Evolutionary conservation across 2,888 invertebrate genomes (phyloP).

Genomic region (Halocaridina rubra): DNA sequence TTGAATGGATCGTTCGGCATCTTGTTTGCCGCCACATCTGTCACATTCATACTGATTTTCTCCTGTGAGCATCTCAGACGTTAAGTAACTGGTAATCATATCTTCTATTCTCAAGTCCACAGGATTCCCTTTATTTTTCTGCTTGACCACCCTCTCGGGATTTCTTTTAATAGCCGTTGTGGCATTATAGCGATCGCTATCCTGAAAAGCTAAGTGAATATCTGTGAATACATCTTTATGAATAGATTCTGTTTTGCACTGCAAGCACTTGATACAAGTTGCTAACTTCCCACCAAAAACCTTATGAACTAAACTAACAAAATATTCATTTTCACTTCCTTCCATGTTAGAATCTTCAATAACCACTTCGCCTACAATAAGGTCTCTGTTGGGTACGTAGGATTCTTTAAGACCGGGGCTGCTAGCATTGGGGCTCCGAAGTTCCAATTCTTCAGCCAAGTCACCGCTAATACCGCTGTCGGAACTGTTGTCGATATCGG

Average conservation of each 20-base stretch:
- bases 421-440: slow-evolving; percentile 30
- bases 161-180: slow-evolving; percentile 31
- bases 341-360: slow-evolving; percentile 10
- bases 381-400: background rate
- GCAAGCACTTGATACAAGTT: slow-evolving; percentile 80
- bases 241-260: slow-evolving; percentile 79
- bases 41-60: slow-evolving; percentile 87
- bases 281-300: slow-evolving; percentile 82
- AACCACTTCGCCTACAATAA: slow-evolving; percentile 46
- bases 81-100: slow-evolving; percentile 80
- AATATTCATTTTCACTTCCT: slow-evolving; percentile 59
- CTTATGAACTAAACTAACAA: slow-evolving; percentile 74
- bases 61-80: slow-evolving; percentile 81
- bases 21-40: slow-evolving; percentile 79
- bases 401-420: background rate
- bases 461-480: slow-evolving; percentile 61
- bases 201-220: slow-evolving; percentile 71
- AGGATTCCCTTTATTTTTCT: slow-evolving; percentile 15
- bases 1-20: slow-evolving; percentile 79
- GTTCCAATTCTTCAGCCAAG: slow-evolving; percentile 47
- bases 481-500: slow-evolving; percentile 58
- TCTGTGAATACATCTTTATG: slow-evolving; percentile 85
- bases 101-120: slow-evolving; percentile 75
- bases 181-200: slow-evolving; percentile 32
- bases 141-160: slow-evolving; percentile 29